Base-by-base conservation (phyloP, 2,888 invertebrate genomes). In the Trichogramma evanescens region DNA sequence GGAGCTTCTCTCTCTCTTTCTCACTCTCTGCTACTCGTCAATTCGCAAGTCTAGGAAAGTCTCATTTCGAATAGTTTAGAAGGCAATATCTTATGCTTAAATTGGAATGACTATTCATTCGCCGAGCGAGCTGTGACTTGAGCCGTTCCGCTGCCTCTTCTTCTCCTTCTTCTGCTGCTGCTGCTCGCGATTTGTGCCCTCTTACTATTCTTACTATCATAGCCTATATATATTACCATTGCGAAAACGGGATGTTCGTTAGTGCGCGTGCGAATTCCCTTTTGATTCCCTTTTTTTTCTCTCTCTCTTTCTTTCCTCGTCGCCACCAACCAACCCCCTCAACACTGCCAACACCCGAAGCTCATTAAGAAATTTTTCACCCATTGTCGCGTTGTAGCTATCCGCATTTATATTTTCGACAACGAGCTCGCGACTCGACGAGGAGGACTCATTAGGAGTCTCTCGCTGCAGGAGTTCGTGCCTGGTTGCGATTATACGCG, bases 171-270 rank as follows among this genome's bases (percentile, higher is more conserved):
- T 26, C 26, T 26, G 1, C 3, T 26, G 3, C 26, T 26, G 26
- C 26, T 26, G 26, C 26, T 26, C 26, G 26, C 26, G 26, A 26
- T 26, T 26, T 26, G 26, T 26, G 26, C 26, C 26, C 26, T 26
- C 26, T 26, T 2, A 26, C 26, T 26, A 26, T 26, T 26, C 26
- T 26, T 26, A 26, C 26, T 26, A 26, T 26, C 26, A 3, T 26
- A 26, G 26, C 26, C 26, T 26, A 2, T 26, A 26, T 26, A 26
- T 26, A 26, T 3, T 26, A 26, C 26, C 26, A 26, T 26, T 26
- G 26, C 26, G 26, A 26, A 26, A 44, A 52, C 50, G 52, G 63
- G 63, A 63, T 61, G 60, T 63, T 63, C 63, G 63, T 63, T 63
- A 63, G 63, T 39, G 49, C 26, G 26, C 26, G 26, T 26, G 26